phyloP scores from a whole-genome alignment of 2,113 vertebrate genomes.

The Tautogolabrus adspersus region DNA sequence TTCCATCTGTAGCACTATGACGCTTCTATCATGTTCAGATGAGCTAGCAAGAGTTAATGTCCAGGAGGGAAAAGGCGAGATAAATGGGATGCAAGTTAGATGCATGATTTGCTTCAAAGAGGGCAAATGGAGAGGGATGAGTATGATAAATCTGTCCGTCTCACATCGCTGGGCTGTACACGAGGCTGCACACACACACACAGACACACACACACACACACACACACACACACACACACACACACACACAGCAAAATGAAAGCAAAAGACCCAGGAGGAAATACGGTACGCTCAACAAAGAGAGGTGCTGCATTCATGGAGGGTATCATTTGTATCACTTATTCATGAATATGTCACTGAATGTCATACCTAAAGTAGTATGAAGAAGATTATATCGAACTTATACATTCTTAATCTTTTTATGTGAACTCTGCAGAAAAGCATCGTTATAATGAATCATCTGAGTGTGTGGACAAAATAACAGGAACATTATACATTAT shows the following conservation, averaged over 20 bases:
- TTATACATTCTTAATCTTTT: not conserved
- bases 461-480: not conserved
- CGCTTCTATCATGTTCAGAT: constrained; percentile 12
- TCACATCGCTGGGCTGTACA: constrained; percentile 86
- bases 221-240: constrained; percentile 77
- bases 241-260: constrained; percentile 78
- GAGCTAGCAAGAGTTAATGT: constrained; percentile 8
- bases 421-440: constrained; percentile 7
- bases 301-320: constrained; percentile 82
- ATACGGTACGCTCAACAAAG: constrained; percentile 84
- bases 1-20: constrained; percentile 7
- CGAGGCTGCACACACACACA: constrained; percentile 84
- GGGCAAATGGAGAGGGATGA: constrained; percentile 39
- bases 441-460: not conserved
- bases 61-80: constrained; percentile 14
- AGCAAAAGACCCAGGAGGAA: constrained; percentile 62
- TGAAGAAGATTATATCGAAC: not conserved
- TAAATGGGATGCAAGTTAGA: constrained; percentile 36
- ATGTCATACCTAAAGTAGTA: constrained; percentile 15
- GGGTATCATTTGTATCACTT: constrained; percentile 27
- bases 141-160: constrained; percentile 70
- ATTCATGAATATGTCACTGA: constrained; percentile 22
- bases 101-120: constrained; percentile 45
- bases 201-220: no score
- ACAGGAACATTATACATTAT: not conserved